Conservation (phyloP, 2,797 vertebrate genomes). For the Smutsia temminckii region DNA sequence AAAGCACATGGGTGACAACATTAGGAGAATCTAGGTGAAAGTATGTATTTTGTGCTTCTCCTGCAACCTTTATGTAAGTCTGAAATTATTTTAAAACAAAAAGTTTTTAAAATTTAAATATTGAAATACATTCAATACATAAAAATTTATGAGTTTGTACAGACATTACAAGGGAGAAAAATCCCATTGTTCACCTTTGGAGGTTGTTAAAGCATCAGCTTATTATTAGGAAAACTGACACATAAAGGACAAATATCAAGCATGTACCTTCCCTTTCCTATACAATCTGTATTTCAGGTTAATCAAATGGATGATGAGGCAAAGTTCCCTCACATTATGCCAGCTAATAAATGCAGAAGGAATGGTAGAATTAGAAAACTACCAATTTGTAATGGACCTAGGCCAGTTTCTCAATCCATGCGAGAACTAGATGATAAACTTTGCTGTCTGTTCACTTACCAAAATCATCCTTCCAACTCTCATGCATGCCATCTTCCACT, state of each 20-base stretch:
- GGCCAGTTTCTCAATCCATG: not conserved
- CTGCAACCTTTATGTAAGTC: not conserved
- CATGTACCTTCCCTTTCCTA: not conserved
- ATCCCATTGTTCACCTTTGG: not conserved
- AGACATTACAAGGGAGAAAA: not conserved
- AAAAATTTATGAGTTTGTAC: not conserved
- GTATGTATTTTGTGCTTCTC: not conserved
- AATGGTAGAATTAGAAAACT: not conserved
- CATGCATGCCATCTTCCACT: not conserved
- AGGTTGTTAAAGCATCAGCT: not conserved
- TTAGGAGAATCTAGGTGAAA: not conserved
- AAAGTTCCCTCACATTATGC: not conserved
- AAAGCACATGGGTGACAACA: not conserved
- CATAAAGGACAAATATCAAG: not conserved
- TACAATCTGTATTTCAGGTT: not conserved
- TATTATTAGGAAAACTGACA: not conserved
- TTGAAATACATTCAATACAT: not conserved
- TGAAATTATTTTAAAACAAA: slow-evolving; percentile 43
- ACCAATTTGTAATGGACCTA: not conserved
- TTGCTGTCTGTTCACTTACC: not conserved
- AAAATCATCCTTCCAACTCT: not conserved
- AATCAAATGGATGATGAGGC: not conserved
- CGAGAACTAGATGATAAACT: slow-evolving; percentile 17
- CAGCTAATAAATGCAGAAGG: slow-evolving; percentile 4
- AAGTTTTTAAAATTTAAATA: slow-evolving; percentile 33